These are phyloP conservation scores for Aleadryas rufinucha DNA, from an alignment of 2,113 vertebrate genomes.

Conservation along the genomic window DNA sequence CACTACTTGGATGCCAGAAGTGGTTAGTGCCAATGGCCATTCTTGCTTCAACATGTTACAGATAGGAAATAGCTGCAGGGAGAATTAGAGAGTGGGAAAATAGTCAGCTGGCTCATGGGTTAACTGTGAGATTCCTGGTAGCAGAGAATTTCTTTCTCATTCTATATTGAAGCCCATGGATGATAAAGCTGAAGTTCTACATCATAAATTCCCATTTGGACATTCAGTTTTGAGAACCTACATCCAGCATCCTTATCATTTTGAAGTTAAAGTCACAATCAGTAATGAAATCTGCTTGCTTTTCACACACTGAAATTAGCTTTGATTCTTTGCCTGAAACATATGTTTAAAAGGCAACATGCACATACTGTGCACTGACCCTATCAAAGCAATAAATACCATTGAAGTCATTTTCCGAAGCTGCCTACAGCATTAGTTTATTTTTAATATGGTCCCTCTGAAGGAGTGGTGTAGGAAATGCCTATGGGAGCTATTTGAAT, in stretches of 20 bases:
- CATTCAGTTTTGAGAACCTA: slow-evolving; percentile 72
- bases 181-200: slow-evolving; percentile 76
- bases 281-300: slow-evolving; percentile 79
- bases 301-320: slow-evolving; percentile 79
- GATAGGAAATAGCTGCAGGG: slow-evolving; percentile 66
- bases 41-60: slow-evolving; percentile 64
- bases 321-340: slow-evolving; percentile 76
- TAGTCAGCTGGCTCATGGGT: slow-evolving; percentile 51
- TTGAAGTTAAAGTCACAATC: slow-evolving; percentile 75
- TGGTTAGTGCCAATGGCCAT: slow-evolving; percentile 49
- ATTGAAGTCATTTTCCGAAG: slow-evolving; percentile 51
- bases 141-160: slow-evolving; percentile 43
- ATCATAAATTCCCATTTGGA: slow-evolving; percentile 77
- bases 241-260: slow-evolving; percentile 72
- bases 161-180: slow-evolving; percentile 50
- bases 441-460: slow-evolving; percentile 59
- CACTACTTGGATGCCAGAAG: slow-evolving; percentile 56
- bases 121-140: slow-evolving; percentile 57
- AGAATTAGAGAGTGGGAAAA: slow-evolving; percentile 37
- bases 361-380: slow-evolving; percentile 59
- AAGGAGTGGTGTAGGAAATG: slow-evolving; percentile 34
- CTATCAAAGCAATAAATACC: slow-evolving; percentile 64
- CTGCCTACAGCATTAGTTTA: slow-evolving; percentile 56
- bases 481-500: slow-evolving; percentile 56
- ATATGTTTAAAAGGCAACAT: slow-evolving; percentile 73